Base-by-base conservation (phyloP, 2,888 invertebrate species). In the Teleogryllus oceanicus region DNA sequence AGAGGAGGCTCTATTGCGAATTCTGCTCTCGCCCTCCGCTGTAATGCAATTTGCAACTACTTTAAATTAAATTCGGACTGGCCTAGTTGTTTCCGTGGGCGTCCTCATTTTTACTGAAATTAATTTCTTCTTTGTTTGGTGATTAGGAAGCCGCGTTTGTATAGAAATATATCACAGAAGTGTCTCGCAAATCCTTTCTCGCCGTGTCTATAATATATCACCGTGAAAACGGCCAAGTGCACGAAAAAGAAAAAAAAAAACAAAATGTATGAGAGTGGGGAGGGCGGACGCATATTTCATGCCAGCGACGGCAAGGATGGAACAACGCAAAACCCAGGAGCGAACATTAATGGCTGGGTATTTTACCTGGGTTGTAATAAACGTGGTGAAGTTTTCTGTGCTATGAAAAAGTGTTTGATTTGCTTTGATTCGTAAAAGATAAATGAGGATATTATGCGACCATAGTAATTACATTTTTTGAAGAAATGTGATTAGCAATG, bases 1-100 rank as follows among this genome's bases (percentile, higher is more conserved):
- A 62, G 16, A 13, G 11, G 16, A 13, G 13, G 62, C n/a, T n/a
- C n/a, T n/a, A 62, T 62, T 62, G 13, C 62, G 62, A 4, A 62
- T 62, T 62, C 62, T 62, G 62, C 16, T 62, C 62, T n/a, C 13
- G 62, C 62, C 4, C 62, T 62, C 4, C 62, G 3, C 62, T 18
- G 62, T 18, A 62, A 62, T 12, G n/a, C n/a, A 13, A 62, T 62
- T 62, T 62, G 62, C 62, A 1, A 62, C 62, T 62, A 62, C 62
- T 62, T 62, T 62, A 62, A 62, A 62, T 62, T 62, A 62, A 62
- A 62, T 62, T 62, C 62, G n/a, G 62, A 62, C 62, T 13, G 62
- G 13, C 62, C 62, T n/a, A 62, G 16, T 4, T 62, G 13, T 12
- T 62, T 62, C 16, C 62, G 13, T 0, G 37, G 37, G 37, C 37